Evolutionary conservation across 2,797 vertebrate genomes (phyloP).

Genomic region (Enteromius unitaeniatus): DNA sequence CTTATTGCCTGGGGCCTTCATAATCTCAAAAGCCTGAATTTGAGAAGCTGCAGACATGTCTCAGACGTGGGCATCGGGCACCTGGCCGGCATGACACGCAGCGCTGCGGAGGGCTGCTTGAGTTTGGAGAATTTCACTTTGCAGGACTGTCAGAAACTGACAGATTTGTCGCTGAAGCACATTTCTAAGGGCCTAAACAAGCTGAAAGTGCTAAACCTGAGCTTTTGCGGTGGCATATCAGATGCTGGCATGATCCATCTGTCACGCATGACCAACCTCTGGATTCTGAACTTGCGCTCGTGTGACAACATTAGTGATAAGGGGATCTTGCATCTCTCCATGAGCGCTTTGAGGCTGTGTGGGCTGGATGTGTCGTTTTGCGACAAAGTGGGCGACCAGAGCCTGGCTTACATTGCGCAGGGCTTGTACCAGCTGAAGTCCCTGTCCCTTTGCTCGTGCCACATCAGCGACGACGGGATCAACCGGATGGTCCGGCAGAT

Average conservation of each 20-base stretch:
- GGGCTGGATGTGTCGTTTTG: conserved; percentile 96
- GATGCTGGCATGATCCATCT: conserved; percentile 96
- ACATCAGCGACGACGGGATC: conserved; percentile 96
- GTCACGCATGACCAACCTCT: conserved; percentile 94
- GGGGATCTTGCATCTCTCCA: conserved; percentile 96
- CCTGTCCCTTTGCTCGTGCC: conserved; percentile 95
- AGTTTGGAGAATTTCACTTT: conserved; percentile 95
- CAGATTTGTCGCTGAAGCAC: conserved; percentile 95
- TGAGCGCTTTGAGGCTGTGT: conserved; percentile 92
- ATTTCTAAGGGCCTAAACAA: conserved; percentile 92
- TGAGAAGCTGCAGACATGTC: conserved; percentile 95
- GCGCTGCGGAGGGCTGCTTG: conserved; percentile 94
- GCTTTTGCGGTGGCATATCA: conserved; percentile 96
- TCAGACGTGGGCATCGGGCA: conserved; percentile 98
- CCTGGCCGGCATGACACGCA: conserved; percentile 96
- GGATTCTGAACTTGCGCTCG: conserved; percentile 95
- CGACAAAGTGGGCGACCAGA: conserved; percentile 97
- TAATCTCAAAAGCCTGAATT: conserved; percentile 95
- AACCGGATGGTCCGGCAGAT: conserved; percentile 98
- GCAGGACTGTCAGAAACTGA: conserved; percentile 98
- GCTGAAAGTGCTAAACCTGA: conserved; percentile 93
- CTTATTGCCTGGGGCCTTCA: conserved; percentile 96
- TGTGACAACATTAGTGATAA: conserved; percentile 99
- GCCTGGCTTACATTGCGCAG: conserved; percentile 95
- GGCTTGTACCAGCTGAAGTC: conserved; percentile 94